Percentiles rank a stretch among this genome's conserved stretches.
phyloP scores from a whole-genome alignment of 2,113 vertebrate genomes.

The Stomatorhinus ivindoensis region DNA sequence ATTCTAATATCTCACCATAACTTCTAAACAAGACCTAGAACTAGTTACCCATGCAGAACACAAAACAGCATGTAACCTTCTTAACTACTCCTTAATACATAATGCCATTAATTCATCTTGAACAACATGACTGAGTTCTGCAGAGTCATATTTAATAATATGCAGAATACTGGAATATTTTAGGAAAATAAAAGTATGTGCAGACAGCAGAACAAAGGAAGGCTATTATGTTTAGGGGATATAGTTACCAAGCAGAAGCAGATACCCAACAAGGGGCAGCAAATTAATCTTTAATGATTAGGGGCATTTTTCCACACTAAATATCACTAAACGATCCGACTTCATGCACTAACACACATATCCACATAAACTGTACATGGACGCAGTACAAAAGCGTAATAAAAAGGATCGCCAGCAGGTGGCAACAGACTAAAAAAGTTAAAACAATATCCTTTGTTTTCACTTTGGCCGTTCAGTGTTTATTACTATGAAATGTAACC shows the following conservation, averaged over 20 bases:
- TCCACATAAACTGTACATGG: background rate
- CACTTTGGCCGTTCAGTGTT: background rate
- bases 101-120: background rate
- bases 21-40: background rate
- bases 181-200: background rate
- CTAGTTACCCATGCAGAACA: background rate
- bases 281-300: background rate
- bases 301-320: background rate
- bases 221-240: background rate
- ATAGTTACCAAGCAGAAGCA: background rate
- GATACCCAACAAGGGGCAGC: background rate
- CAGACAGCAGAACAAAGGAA: background rate
- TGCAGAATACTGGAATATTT: background rate
- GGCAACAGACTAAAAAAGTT: constrained; percentile 11
- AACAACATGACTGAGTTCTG: background rate
- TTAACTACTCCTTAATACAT: background rate
- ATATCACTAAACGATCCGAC: background rate
- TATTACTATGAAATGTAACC: background rate
- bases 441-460: constrained; percentile 1
- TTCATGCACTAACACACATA: background rate
- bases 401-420: constrained; percentile 10
- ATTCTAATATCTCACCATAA: background rate
- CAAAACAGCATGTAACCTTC: background rate
- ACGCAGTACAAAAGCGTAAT: background rate
- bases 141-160: background rate